Conservation (phyloP, 2,113 vertebrate genomes). For the Cyprinodon brontotheroides region DNA sequence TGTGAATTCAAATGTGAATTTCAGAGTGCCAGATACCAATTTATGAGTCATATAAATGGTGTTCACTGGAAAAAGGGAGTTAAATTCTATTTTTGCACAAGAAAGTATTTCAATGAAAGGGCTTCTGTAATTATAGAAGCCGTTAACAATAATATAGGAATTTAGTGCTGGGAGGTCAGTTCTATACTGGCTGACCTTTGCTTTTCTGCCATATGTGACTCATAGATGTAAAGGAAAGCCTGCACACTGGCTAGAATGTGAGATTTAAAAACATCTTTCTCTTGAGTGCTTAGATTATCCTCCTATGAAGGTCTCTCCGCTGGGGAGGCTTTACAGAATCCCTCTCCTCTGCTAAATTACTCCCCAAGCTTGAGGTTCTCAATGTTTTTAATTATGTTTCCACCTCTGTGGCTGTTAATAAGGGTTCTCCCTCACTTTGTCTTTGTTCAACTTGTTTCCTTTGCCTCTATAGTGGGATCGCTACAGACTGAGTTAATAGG, state of each 20-base stretch:
- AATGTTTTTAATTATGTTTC: slow-evolving; percentile 39
- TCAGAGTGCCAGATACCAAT: no score
- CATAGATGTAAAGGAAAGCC: not conserved
- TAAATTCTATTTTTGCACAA: no score
- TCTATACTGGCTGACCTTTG: slow-evolving; percentile 4
- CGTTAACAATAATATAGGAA: no score
- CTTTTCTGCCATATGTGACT: slow-evolving; percentile 5
- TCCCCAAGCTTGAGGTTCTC: slow-evolving; percentile 19
- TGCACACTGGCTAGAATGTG: not conserved
- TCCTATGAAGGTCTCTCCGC: not conserved
- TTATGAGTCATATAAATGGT: no score
- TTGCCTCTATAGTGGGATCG: slow-evolving; percentile 6
- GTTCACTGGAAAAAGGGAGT: no score
- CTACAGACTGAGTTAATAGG: not conserved
- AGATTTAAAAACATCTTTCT: slow-evolving; percentile 10
- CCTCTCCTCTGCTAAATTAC: slow-evolving; percentile 17
- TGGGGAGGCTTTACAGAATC: slow-evolving; percentile 7
- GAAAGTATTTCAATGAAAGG: no score
- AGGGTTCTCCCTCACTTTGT: slow-evolving; percentile 2
- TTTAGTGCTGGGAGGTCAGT: no score
- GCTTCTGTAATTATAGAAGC: no score
- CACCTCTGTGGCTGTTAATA: slow-evolving; percentile 14
- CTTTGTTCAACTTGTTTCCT: slow-evolving; percentile 2
- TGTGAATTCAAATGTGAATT: no score
- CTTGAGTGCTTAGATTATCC: not conserved